Evolutionary conservation across 2,888 invertebrate species (phyloP), one percentile per base, ranked within the genome.

Genomic region (Epinotia ramella): DNA sequence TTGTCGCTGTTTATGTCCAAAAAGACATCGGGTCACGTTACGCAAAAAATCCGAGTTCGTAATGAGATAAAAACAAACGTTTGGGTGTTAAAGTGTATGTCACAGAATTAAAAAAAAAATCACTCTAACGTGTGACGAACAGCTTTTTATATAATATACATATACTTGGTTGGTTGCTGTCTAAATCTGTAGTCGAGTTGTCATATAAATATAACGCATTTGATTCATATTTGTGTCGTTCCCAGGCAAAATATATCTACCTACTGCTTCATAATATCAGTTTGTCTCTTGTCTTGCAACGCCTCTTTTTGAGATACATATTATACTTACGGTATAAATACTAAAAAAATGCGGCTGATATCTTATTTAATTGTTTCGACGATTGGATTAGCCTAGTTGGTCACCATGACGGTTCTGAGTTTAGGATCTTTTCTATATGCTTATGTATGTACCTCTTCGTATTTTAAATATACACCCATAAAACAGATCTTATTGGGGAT

Each of bases 21-120:
- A 87, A 89, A 89, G 82, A 86, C 86, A 86, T 84, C 85, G 89
- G 87, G 87, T 91, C 89, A 87, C 84, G 86, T 90, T 89, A 84
- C 87, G 81, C 85, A 90, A 90, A 90, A 90, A 81, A 84, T 66
- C 65, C 64, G 81, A 67, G 63, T 49, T 49, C 16, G 9, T 28
- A 49, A 24, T 60, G 53, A 62, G 73, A 69, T 62, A 33, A 76
- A 66, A 66, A 73, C 71, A 44, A 73, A 73, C 56, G 63, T 72
- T 64, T 66, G 53, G 33, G 33, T 40, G 49, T 53, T 59, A 44
- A 66, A 64, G 62, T 40, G 59, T 33, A 57, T 73, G 73, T 59
- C 69, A 7, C 20, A 3, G n/a, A 40, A 60, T n/a, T 9, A 7
- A 16, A 65, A 65, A 65, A 44, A 59, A 66, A 59, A 12, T 13